Base-by-base conservation (phyloP, 2,888 invertebrate species). In the Arctia plantaginis region DNA sequence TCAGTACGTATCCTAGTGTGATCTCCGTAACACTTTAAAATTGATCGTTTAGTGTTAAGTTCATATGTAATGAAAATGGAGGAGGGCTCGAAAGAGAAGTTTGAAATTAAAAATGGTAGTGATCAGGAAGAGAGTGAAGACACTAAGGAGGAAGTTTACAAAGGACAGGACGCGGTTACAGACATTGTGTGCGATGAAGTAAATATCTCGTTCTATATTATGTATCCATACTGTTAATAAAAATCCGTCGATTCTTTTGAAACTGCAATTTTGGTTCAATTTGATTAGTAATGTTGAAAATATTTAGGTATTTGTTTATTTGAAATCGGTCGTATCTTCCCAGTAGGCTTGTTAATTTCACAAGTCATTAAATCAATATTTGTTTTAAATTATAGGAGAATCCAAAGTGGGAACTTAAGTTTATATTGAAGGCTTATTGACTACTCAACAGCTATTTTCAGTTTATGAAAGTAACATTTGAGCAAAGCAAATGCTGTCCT, bases 171-270 rank as follows among this genome's bases (percentile, higher is more conserved):
- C 77, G 92, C 89, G 7, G 80, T 87, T 1, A 92, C 91, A 74
- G 93, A 91, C 76, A 88, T 91, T 71, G 85, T 92, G 69, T 89
- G 86, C 80, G 90, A 90, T 77, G 86, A 88, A 79, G 92, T 93
- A 91, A 90, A 84, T 89, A 81, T 79, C 66, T 68, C 41, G n/a
- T 47, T 47, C 18, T 51, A 2, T 35, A 18, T 15, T 7, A 47
- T 51, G 1, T 23, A 51, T 51, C 6, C 1, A 7, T 23, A 51
- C 20, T 20, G 4, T 2, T 47, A 3, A 18, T 4, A 13, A 27
- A n/a, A n/a, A 12, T 44, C 27, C 0, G 41, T n/a, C n/a, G n/a
- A n/a, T n/a, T n/a, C n/a, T n/a, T n/a, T n/a, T n/a, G n/a, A n/a
- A n/a, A n/a, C n/a, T n/a, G n/a, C n/a, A n/a, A n/a, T n/a, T n/a